A percentile compares a stretch with the other conserved stretches of the same genome.
These are phyloP conservation scores for Marronus borbonicus DNA, from an alignment of 2,888 invertebrate species.

Conservation along the genomic window DNA sequence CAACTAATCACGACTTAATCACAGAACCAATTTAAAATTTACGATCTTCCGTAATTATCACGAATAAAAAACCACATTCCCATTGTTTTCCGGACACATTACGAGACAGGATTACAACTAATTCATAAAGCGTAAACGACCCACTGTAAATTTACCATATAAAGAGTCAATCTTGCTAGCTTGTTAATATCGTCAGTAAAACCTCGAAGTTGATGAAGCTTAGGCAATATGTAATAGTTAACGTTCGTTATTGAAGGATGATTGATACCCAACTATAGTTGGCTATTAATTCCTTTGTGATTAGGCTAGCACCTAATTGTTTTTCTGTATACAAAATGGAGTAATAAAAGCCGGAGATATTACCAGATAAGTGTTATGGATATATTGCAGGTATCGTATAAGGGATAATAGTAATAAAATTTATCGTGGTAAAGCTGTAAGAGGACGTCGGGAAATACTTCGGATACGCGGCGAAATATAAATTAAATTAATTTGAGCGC, in stretches of 20 bases:
- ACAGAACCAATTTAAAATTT: constrained; percentile 21
- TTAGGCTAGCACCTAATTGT: constrained; percentile 22
- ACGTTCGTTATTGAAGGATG: constrained; percentile 6
- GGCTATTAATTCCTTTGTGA: neutral
- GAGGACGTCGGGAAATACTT: neutral
- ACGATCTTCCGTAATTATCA: neutral
- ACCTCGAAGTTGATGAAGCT: neutral
- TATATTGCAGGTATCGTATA: neutral
- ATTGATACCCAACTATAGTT: neutral
- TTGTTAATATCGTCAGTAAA: neutral
- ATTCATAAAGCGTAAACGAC: constrained; percentile 40
- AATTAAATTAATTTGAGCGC: constrained; percentile 9
- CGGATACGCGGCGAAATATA: constrained; percentile 6
- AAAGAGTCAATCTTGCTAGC: constrained; percentile 18
- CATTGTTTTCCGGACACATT: constrained; percentile 25
- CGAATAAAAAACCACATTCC: constrained; percentile 16
- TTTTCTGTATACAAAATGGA: constrained; percentile 14
- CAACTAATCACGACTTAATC: constrained; percentile 27
- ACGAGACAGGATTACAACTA: constrained; percentile 35
- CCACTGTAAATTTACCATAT: constrained; percentile 33
- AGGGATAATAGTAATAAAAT: too few species aligned
- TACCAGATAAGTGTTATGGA: neutral
- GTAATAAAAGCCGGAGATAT: neutral
- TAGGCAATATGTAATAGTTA: neutral
- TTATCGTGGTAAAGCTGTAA: neutral